Evolutionary conservation across 2,888 invertebrate genomes (phyloP).

Genomic region (Drosophila subquinaria): DNA sequence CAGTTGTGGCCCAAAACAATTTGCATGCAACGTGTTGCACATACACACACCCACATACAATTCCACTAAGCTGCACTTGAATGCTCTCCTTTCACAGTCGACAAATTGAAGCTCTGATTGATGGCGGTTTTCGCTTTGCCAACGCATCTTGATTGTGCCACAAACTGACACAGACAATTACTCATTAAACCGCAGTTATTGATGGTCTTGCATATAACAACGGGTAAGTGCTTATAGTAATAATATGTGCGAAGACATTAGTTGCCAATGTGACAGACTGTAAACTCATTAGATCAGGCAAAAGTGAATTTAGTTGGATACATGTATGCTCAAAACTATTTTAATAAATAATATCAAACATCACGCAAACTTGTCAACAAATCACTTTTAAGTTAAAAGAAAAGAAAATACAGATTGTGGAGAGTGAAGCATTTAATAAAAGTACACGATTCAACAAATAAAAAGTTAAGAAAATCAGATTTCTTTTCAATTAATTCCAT

Average conservation of each 20-base stretch:
- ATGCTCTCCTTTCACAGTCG: conserved; percentile 7
- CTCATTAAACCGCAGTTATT: conserved; percentile 46
- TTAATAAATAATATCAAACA: neutral
- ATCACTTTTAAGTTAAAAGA: too few species aligned
- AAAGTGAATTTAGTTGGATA: neutral
- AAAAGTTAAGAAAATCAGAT: neutral
- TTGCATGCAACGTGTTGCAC: conserved; percentile 49
- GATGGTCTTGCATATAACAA: conserved; percentile 33
- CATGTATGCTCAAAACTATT: neutral
- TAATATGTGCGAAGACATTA: neutral
- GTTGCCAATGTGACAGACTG: neutral
- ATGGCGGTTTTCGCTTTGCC: conserved; percentile 42
- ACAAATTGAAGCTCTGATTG: conserved; percentile 47
- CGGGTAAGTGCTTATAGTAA: conserved; percentile 47
- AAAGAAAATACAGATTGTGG: too few species aligned
- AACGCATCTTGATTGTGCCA: conserved; percentile 27
- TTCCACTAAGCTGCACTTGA: neutral
- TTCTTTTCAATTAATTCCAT: neutral
- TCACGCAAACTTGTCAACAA: neutral
- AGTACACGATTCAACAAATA: neutral
- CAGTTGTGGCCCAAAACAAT: conserved; percentile 50
- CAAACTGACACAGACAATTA: conserved; percentile 42
- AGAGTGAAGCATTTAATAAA: neutral
- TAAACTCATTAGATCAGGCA: neutral
- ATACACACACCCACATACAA: conserved; percentile 29